Evolutionary conservation across 1,140 invertebrate species (phyloP).

Genomic region (Cotesia glomerata): DNA sequence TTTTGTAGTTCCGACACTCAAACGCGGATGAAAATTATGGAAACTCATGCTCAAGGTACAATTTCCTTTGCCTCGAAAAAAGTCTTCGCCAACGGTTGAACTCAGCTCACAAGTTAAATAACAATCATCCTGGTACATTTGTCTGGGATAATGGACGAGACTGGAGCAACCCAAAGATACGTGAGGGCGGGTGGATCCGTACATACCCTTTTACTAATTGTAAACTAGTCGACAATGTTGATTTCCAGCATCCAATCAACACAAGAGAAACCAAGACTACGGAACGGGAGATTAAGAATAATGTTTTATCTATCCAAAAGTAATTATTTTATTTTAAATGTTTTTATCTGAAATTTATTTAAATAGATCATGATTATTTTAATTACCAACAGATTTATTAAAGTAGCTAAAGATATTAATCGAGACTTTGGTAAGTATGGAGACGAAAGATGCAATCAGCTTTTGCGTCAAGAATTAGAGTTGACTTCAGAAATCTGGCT

Average conservation of each 20-base stretch:
- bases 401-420: slow-evolving; percentile 55
- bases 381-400: slow-evolving; percentile 49
- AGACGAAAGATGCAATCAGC: slow-evolving; percentile 54
- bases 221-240: slow-evolving; percentile 37
- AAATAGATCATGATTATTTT: slow-evolving; percentile 9
- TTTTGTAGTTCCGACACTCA: slow-evolving; percentile 43
- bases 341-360: not conserved
- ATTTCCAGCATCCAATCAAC: slow-evolving; percentile 28
- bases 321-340: slow-evolving; percentile 32
- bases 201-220: slow-evolving; percentile 62
- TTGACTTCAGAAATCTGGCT: slow-evolving; percentile 59
- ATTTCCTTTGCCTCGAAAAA: slow-evolving; percentile 44
- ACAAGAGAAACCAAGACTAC: slow-evolving; percentile 33
- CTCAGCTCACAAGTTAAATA: slow-evolving; percentile 31
- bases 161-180: slow-evolving; percentile 64
- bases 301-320: slow-evolving; percentile 54
- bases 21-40: slow-evolving; percentile 33
- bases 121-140: slow-evolving; percentile 33
- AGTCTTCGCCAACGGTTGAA: slow-evolving; percentile 45
- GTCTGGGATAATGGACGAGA: slow-evolving; percentile 70
- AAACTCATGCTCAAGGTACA: slow-evolving; percentile 44
- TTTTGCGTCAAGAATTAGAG: slow-evolving; percentile 47
- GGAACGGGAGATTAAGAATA: slow-evolving; percentile 54
- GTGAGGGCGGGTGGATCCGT: slow-evolving; percentile 69
- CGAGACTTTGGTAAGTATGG: slow-evolving; percentile 54